Conservation (phyloP, 2,113 vertebrate species). For the Paralichthys olivaceus region DNA sequence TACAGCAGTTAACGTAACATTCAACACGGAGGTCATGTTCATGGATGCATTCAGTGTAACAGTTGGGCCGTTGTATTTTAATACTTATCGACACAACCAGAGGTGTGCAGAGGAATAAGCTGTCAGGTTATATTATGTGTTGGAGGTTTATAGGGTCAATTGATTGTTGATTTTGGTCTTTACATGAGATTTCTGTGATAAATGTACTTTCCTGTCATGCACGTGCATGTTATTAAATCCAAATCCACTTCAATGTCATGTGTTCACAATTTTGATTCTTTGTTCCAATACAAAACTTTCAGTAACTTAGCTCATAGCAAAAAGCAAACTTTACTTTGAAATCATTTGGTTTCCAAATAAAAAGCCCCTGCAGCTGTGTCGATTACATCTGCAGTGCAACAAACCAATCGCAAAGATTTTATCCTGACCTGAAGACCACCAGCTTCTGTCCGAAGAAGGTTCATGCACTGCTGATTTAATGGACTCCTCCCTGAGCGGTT, state of each 20-base stretch:
- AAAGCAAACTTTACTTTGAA: neutral
- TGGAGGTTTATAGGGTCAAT: no score
- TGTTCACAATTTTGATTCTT: no score
- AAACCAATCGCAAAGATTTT: slow-evolving; percentile 52
- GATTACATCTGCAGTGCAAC: slow-evolving; percentile 30
- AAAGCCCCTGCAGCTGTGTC: slow-evolving; percentile 1
- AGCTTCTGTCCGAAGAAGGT: slow-evolving; percentile 69
- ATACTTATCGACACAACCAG: no score
- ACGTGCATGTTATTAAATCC: no score
- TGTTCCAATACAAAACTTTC: neutral
- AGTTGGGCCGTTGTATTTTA: neutral
- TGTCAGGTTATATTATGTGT: no score
- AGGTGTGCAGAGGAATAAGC: no score
- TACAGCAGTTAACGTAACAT: neutral
- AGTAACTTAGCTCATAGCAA: neutral
- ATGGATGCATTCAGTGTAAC: no score
- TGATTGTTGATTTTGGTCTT: no score
- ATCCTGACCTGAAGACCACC: slow-evolving; percentile 61
- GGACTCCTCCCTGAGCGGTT: slow-evolving; percentile 62
- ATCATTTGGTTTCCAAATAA: neutral
- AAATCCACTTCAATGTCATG: no score
- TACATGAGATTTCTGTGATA: no score
- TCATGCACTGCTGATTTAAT: slow-evolving; percentile 70
- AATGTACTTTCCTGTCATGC: no score
- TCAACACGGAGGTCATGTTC: neutral